Evolutionary conservation across 2,888 invertebrate genomes (phyloP), one percentile per base, ranked within the genome.

Genomic region (Tanytarsus gracilentus): DNA sequence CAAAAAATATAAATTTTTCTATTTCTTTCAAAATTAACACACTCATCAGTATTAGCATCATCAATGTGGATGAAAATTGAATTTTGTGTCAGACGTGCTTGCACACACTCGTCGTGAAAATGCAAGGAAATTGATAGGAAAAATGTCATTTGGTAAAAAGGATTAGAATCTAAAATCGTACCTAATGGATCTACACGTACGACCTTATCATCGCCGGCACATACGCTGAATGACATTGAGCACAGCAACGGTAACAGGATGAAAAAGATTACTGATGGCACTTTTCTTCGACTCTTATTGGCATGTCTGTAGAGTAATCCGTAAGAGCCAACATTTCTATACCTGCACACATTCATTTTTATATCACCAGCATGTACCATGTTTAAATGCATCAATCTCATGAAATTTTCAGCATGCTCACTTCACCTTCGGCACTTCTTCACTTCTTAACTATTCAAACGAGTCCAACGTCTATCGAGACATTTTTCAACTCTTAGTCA

Each of bases 121-220:
- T n/a, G n/a, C n/a, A n/a, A n/a, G n/a, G n/a, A n/a, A n/a, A n/a
- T n/a, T n/a, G n/a, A n/a, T n/a, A n/a, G n/a, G n/a, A n/a, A n/a
- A n/a, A n/a, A n/a, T n/a, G n/a, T n/a, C n/a, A n/a, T n/a, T n/a
- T n/a, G n/a, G n/a, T n/a, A n/a, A n/a, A 33, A 4, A 5, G n/a
- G 9, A 33, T 33, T 33, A 11, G 9, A 11, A 11, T 33, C n/a
- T n/a, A 11, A n/a, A n/a, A n/a, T n/a, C n/a, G 11, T 72, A 72
- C 72, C 72, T 67, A 72, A 56, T 51, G 72, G 72, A 70, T 73
- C 72, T 63, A 72, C 70, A 62, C 72, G 72, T 64, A 71, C 29
- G 33, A 58, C 39, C 23, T 58, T 58, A 16, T 58, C 48, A 6
- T 58, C 58, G 14, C 48, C 29, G 23, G 23, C 44, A 44, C 16